A percentile compares a stretch with the other conserved stretches of the same genome.
Conservation (phyloP, 2,888 invertebrate species). For the Cyclophora punctaria region DNA sequence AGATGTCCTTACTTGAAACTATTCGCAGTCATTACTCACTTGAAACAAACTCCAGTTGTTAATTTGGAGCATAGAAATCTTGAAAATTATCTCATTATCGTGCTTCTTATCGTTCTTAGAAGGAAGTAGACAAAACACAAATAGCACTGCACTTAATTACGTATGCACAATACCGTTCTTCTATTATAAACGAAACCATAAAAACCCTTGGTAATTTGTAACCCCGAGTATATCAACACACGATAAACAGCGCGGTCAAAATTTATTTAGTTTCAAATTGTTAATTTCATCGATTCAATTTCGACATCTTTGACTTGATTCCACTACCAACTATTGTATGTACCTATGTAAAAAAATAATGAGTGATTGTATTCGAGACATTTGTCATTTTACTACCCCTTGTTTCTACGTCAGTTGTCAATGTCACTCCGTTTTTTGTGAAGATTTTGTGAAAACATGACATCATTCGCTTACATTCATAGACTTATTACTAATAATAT, state of each 20-base stretch:
- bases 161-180: no score
- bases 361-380: no score
- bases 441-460: no score
- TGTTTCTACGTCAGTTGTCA: neutral
- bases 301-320: conserved; percentile 7
- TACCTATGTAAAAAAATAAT: neutral
- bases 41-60: conserved; percentile 15
- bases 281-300: conserved; percentile 21
- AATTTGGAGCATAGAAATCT: conserved; percentile 21
- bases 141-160: conserved; percentile 28
- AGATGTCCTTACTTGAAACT: no score
- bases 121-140: conserved; percentile 44
- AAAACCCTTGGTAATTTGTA: no score
- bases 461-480: no score
- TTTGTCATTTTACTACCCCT: neutral
- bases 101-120: conserved; percentile 57
- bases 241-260: neutral
- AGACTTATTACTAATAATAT: no score
- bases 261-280: conserved; percentile 1
- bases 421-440: neutral
- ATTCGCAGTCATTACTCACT: conserved; percentile 13
- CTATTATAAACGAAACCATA: no score
- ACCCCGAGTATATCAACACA: neutral
- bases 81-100: conserved; percentile 59
- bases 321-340: neutral